These are phyloP conservation scores for Drosophila anomelani DNA, from an alignment of 2,888 invertebrate species.

Conservation along the genomic window DNA sequence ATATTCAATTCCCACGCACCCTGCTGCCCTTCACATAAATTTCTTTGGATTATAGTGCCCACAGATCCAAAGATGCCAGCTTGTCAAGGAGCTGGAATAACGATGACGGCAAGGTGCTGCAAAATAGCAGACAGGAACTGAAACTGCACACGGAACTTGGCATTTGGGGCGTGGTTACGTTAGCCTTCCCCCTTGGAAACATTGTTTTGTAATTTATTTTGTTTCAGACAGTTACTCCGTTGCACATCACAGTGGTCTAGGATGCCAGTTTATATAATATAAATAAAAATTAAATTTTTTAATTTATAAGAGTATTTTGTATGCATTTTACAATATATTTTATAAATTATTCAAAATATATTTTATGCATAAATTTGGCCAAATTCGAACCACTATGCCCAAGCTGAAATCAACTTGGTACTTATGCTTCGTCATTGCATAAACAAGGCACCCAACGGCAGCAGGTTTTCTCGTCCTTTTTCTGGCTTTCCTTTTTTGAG, in stretches of 20 bases:
- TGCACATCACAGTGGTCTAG: background rate
- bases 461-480: slow-evolving; percentile 23
- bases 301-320: background rate
- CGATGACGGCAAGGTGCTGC: slow-evolving; percentile 46
- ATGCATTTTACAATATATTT: background rate
- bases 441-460: slow-evolving; percentile 37
- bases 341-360: background rate
- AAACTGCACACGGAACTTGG: slow-evolving; percentile 45
- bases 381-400: background rate
- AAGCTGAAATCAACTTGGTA: slow-evolving; percentile 60
- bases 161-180: slow-evolving; percentile 23
- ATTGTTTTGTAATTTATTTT: slow-evolving; percentile 81
- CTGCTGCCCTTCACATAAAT: slow-evolving; percentile 40
- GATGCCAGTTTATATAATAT: background rate
- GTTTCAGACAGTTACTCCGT: slow-evolving; percentile 74
- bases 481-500: slow-evolving; percentile 45
- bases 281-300: too few relatives aligned
- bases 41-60: slow-evolving; percentile 70
- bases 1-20: slow-evolving; percentile 38
- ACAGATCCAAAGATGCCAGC: slow-evolving; percentile 64
- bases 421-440: slow-evolving; percentile 77
- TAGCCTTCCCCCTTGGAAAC: slow-evolving; percentile 36
- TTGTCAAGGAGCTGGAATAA: slow-evolving; percentile 55
- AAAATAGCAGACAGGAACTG: slow-evolving; percentile 43
- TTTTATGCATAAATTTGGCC: background rate